A percentile compares a stretch with the other conserved stretches of the same genome.
These are phyloP conservation scores for Tauraco hartlaubi DNA, from an alignment of 2,797 vertebrate species.

Conservation along the genomic window DNA sequence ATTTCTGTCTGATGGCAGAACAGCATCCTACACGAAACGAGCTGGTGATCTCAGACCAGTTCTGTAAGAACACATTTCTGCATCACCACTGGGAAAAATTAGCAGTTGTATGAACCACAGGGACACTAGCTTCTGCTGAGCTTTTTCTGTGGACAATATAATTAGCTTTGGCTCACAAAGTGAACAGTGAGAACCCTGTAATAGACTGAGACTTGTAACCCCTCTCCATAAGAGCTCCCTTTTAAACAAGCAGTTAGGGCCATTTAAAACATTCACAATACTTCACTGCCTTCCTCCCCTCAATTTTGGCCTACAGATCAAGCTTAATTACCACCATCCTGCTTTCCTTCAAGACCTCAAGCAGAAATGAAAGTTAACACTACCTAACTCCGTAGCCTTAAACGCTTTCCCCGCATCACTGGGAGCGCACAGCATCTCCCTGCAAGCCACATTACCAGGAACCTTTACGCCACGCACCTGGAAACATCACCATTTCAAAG, in stretches of 20 bases:
- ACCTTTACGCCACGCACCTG: background rate
- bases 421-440: background rate
- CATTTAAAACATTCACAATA: background rate
- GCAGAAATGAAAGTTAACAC: background rate
- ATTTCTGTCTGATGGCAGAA: background rate
- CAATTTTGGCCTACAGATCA: background rate
- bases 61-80: background rate
- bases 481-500: background rate
- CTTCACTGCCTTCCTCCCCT: background rate
- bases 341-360: background rate
- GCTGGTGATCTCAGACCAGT: background rate
- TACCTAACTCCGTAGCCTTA: background rate
- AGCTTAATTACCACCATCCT: background rate
- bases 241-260: background rate
- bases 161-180: background rate
- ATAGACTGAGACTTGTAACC: background rate
- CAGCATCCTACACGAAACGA: background rate
- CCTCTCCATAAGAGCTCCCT: background rate
- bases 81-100: background rate
- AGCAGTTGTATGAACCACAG: background rate
- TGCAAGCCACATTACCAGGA: background rate
- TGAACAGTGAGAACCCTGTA: background rate
- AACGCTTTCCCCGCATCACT: background rate
- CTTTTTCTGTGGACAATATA: background rate
- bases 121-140: background rate